Percentiles rank a stretch among this genome's conserved stretches.
Evolutionary conservation across 2,797 vertebrate species (phyloP).

Genomic region (Pithecia hirsuta): DNA sequence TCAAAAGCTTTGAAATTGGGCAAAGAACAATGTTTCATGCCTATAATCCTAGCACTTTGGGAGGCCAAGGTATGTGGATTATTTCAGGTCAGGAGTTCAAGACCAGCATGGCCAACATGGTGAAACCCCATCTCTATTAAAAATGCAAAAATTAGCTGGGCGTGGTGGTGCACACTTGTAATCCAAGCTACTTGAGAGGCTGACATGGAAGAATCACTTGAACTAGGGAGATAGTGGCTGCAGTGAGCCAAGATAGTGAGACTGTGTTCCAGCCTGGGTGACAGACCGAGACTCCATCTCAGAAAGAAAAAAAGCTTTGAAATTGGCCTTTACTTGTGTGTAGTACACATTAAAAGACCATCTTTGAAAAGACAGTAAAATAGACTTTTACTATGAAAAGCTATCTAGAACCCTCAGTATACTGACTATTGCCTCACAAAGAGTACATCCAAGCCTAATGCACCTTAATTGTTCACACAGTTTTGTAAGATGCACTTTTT

Average conservation of each 20-base stretch:
- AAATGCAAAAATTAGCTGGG: neutral
- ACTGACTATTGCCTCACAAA: constrained; percentile 11
- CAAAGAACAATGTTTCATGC: neutral
- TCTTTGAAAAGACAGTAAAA: constrained; percentile 46
- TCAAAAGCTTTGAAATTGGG: neutral
- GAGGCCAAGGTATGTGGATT: neutral
- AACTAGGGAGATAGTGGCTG: neutral
- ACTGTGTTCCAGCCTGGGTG: neutral
- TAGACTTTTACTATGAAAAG: neutral
- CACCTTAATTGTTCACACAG: constrained; percentile 24
- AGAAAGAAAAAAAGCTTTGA: neutral
- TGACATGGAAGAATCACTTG: neutral
- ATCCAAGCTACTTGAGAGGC: neutral
- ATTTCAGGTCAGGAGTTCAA: neutral
- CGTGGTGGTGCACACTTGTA: neutral
- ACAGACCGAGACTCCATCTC: rapidly evolving
- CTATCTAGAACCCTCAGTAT: neutral
- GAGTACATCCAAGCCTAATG: neutral
- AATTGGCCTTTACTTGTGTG: neutral
- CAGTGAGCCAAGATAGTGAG: neutral
- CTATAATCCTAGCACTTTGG: neutral
- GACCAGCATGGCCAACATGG: neutral
- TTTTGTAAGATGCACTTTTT: constrained; percentile 45
- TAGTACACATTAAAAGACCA: neutral
- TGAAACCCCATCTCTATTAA: neutral